A percentile compares a stretch with the other conserved stretches of the same genome.
phyloP scores from a whole-genome alignment of 2,113 vertebrate genomes.

The Chiloscyllium plagiosum region DNA sequence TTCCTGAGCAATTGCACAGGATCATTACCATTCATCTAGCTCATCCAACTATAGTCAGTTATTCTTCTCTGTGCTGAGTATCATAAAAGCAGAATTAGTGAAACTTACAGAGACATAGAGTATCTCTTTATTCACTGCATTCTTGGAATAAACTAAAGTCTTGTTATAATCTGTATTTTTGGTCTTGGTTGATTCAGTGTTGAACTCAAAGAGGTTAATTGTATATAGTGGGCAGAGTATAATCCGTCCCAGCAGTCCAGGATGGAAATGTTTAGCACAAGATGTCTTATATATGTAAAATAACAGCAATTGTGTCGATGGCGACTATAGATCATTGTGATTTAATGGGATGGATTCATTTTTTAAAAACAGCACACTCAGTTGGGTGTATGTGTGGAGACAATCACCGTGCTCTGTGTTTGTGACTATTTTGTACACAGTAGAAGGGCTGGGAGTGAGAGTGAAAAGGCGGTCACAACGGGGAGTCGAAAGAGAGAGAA shows the following conservation, averaged over 20 bases:
- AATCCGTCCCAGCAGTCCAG: constrained; percentile 26
- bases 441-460: constrained; percentile 4
- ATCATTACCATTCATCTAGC: constrained; percentile 19
- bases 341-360: constrained; percentile 38
- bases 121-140: constrained; percentile 24
- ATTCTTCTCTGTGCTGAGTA: background rate
- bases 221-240: constrained; percentile 24
- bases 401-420: constrained; percentile 32
- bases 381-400: constrained; percentile 24
- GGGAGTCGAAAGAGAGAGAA: constrained; percentile 75
- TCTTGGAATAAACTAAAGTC: constrained; percentile 36
- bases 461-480: constrained; percentile 76
- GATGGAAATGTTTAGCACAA: constrained; percentile 34
- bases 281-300: constrained; percentile 37
- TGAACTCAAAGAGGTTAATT: constrained; percentile 36
- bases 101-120: constrained; percentile 30
- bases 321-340: constrained; percentile 36
- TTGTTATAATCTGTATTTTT: constrained; percentile 36
- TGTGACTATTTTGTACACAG: constrained; percentile 36
- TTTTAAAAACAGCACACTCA: constrained; percentile 36
- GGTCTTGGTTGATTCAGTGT: constrained; percentile 19
- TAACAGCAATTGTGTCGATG: constrained; percentile 31
- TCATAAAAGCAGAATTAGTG: constrained; percentile 34
- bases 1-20: constrained; percentile 8
- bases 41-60: constrained; percentile 1